Evolutionary conservation across 1,140 invertebrate genomes (phyloP).

Genomic region (Idris sp.): DNA sequence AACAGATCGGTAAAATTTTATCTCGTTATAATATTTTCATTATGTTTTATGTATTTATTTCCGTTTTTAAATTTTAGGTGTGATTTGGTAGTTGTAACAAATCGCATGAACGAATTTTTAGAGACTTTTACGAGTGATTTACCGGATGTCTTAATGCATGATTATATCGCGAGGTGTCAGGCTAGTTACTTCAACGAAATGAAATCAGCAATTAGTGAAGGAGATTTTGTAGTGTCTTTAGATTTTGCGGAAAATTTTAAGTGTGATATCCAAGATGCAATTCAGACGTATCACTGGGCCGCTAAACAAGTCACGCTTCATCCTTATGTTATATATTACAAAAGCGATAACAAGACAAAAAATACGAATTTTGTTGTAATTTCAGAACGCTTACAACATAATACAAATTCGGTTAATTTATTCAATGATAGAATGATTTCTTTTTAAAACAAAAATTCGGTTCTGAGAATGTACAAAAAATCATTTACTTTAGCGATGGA

Average conservation of each 20-base stretch:
- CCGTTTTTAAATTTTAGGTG: constrained; percentile 18
- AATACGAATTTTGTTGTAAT: constrained; percentile 14
- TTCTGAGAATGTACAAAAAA: constrained; percentile 11
- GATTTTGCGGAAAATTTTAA: constrained; percentile 28
- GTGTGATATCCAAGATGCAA: constrained; percentile 15
- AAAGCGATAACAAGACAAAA: background rate
- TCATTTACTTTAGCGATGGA: constrained; percentile 60
- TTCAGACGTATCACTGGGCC: constrained; percentile 12
- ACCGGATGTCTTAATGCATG: constrained; percentile 10
- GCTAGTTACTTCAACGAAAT: constrained; percentile 10
- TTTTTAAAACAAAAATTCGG: constrained; percentile 15
- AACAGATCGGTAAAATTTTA: too few relatives aligned
- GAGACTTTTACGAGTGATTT: constrained; percentile 1
- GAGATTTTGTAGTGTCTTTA: constrained; percentile 5
- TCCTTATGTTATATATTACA: constrained; percentile 7
- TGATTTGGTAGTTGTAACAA: constrained; percentile 21
- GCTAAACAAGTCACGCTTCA: constrained; percentile 10
- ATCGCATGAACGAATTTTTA: constrained; percentile 9
- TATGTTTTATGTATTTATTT: too few relatives aligned
- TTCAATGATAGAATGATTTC: constrained; percentile 20
- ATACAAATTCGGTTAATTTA: constrained; percentile 12
- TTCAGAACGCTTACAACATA: constrained; percentile 2
- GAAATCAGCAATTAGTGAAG: too few relatives aligned
- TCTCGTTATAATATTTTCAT: too few relatives aligned
- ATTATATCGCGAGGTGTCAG: constrained; percentile 25